These are phyloP conservation scores for Scylla paramamosain DNA, from an alignment of 1,140 invertebrate species.

Conservation along the genomic window DNA sequence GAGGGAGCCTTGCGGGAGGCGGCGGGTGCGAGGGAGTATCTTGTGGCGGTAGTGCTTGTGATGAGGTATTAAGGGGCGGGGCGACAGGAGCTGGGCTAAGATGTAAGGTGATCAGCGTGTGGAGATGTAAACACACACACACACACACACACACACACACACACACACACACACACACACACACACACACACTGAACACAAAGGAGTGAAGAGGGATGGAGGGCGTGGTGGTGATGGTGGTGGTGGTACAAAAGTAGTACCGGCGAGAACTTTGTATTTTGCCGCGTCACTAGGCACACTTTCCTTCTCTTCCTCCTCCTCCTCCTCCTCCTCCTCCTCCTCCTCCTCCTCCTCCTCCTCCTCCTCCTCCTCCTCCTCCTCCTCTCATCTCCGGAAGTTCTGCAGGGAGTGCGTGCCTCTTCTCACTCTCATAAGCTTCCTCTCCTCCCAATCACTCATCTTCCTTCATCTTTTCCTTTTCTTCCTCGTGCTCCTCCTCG, in stretches of 20 bases:
- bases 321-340: too few relatives aligned
- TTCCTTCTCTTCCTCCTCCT: not conserved
- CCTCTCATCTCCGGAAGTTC: not conserved
- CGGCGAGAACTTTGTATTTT: not conserved
- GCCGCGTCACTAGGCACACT: not conserved
- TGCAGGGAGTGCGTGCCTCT: too few relatives aligned
- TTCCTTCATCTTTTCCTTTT: not conserved
- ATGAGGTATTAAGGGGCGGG: too few relatives aligned
- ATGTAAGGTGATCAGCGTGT: too few relatives aligned
- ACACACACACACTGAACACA: not conserved
- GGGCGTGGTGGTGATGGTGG: not conserved
- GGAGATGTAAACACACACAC: too few relatives aligned
- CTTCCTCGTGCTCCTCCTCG: too few relatives aligned
- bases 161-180: too few relatives aligned
- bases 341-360: not conserved
- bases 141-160: too few relatives aligned
- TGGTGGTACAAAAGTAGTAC: not conserved
- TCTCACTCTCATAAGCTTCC: not conserved
- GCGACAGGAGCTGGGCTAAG: too few relatives aligned
- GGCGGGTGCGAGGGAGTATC: too few relatives aligned
- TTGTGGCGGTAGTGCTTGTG: too few relatives aligned
- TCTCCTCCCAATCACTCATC: not conserved
- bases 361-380: not conserved
- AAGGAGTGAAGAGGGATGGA: not conserved
- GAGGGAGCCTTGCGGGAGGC: too few relatives aligned